These are phyloP conservation scores for Pseudorhiza aurosa DNA, from an alignment of 30 jellyfish, hydroid and myxozoan species.

Conservation along the genomic window DNA sequence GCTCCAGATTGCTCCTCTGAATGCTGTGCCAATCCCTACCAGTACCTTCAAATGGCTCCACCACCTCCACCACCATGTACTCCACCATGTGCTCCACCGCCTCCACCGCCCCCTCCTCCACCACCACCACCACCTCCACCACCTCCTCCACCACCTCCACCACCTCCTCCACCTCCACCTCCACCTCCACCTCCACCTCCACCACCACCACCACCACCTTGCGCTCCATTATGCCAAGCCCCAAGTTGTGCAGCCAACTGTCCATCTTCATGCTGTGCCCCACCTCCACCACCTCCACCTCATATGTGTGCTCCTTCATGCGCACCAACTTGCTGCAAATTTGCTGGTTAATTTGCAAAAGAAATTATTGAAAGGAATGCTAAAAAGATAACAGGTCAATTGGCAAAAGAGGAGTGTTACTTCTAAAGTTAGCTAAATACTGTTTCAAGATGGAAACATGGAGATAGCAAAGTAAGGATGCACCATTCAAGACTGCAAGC, in stretches of 20 bases:
- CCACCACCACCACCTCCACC: conserved; percentile 74
- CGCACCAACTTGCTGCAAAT: conserved; percentile 81
- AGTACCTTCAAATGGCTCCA: conserved; percentile 59
- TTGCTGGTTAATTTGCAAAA: conserved; percentile 20
- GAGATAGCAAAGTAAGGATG: too few relatives aligned
- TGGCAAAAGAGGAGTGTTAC: too few relatives aligned
- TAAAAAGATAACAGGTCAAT: too few relatives aligned
- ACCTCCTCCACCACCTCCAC: conserved; percentile 77
- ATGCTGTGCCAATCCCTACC: conserved; percentile 83
- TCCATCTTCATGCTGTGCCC: conserved; percentile 68
- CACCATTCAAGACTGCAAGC: too few relatives aligned
- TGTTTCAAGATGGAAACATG: too few relatives aligned
- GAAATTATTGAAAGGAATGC: too few relatives aligned
- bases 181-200: conserved; percentile 92
- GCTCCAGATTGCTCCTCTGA: conserved; percentile 87
- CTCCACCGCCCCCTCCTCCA: conserved; percentile 71
- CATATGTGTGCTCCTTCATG: conserved; percentile 80
- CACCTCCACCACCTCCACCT: conserved; percentile 94
- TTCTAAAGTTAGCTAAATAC: too few relatives aligned
- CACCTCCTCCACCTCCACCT: conserved; percentile 86
- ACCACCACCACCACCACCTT: conserved; percentile 85
- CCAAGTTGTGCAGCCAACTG: conserved; percentile 73
- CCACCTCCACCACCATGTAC: conserved; percentile 72
- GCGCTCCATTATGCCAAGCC: conserved; percentile 68
- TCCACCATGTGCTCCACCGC: conserved; percentile 73